Evolutionary conservation across 2,797 vertebrate genomes (phyloP), one percentile per base, ranked within the genome.

Genomic region (Clarias fuscus): DNA sequence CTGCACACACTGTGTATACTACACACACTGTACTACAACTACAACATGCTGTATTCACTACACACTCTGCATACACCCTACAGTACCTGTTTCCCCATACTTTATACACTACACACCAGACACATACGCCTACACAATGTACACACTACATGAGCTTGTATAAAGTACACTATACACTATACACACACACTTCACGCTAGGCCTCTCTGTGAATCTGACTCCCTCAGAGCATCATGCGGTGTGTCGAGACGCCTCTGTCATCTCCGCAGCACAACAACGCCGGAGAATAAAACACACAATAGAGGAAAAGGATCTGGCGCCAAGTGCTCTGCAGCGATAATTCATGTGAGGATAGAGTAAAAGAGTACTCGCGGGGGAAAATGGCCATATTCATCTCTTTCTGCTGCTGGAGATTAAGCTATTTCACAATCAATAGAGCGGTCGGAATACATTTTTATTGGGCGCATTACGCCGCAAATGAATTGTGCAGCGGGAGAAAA

Each of bases 381-480:
- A 91, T 89, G 91, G 90, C 90, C 86, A 90, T 88, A 93, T 94
- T 91, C 92, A 92, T 93, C 90, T 93, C 87, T 92, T 90, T 89
- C 92, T 90, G 91, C 90, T 90, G 86, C 81, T 86, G 90, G 91
- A 93, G 93, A 95, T 95, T 90, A 95, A 93, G 89, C 94, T 92
- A 93, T 95, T 96, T 95, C 92, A 93, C 92, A 95, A 95, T 96
- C 94, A 95, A 92, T 93, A 93, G 92, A 94, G 94, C 94, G 93
- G 93, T 93, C 92, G 88, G 91, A 94, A 92, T 91, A 92, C 91
- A 93, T 92, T 94, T 94, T 93, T 93, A 95, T 90, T 93, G 92
- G 93, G 91, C 72, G 92, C 93, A 94, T 95, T 96, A 94, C 93
- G 92, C 93, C 70, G 91, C 93, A 95, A 96, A 96, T 95, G 93